Evolutionary conservation across 2,888 invertebrate species (phyloP).

Genomic region (Sclerodermus sp.): DNA sequence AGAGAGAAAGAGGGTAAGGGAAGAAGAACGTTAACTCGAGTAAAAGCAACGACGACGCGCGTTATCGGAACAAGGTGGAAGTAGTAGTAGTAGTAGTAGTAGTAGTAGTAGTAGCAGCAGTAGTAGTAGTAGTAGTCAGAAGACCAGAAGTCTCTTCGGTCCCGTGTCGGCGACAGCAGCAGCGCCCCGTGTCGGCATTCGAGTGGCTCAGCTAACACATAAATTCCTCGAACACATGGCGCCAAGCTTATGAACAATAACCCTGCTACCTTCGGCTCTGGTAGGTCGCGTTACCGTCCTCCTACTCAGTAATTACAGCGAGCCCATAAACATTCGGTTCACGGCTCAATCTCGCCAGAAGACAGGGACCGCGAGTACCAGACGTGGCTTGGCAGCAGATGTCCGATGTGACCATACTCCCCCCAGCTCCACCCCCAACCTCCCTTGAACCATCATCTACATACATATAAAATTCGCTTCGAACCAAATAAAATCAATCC

Average conservation of each 20-base stretch:
- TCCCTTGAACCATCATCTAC: no score
- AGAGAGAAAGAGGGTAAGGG: slow-evolving; percentile 8
- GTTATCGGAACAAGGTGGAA: no score
- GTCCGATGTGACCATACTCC: no score
- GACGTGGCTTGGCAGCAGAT: slow-evolving; percentile 1
- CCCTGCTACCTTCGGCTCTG: slow-evolving; percentile 26
- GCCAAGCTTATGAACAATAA: slow-evolving; percentile 53
- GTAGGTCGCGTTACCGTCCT: slow-evolving; percentile 28
- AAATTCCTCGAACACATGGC: slow-evolving; percentile 50
- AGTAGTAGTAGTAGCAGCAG: no score
- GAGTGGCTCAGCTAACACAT: slow-evolving; percentile 44
- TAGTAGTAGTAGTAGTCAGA: no score
- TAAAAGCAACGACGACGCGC: slow-evolving; percentile 19
- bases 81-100: no score
- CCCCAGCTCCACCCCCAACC: no score
- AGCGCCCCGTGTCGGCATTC: slow-evolving; percentile 13
- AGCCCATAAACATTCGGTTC: slow-evolving; percentile 44
- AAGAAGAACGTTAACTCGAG: slow-evolving; percentile 12
- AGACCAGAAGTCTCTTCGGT: no score
- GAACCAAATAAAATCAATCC: no score
- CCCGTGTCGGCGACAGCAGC: slow-evolving; percentile 1
- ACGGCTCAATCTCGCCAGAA: slow-evolving; percentile 41
- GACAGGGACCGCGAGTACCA: slow-evolving; percentile 22
- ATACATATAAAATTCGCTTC: no score
- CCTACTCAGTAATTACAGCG: slow-evolving; percentile 46